Percentiles rank a stretch among this genome's conserved stretches.
These are phyloP conservation scores for Exocentrus adspersus DNA, from an alignment of 2,888 invertebrate species.

Conservation along the genomic window DNA sequence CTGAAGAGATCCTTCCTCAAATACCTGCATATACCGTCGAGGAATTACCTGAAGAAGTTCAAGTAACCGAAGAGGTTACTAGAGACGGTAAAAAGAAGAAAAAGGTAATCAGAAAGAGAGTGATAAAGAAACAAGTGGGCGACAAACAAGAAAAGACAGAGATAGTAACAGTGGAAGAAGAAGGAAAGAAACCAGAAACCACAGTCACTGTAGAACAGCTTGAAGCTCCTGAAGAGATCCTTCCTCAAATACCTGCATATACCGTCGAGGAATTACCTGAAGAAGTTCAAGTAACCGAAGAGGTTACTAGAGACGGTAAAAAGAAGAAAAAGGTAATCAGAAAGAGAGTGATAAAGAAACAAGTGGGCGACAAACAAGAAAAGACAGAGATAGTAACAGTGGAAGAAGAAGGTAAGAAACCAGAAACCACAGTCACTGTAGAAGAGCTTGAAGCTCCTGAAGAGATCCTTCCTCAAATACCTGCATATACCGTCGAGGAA, in stretches of 20 bases:
- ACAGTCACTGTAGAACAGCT: conserved; percentile 50
- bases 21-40: conserved; percentile 38
- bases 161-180: conserved; percentile 60
- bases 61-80: conserved; percentile 55
- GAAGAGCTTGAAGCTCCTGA: no score
- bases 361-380: conserved; percentile 57
- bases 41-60: conserved; percentile 47
- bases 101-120: conserved; percentile 58
- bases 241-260: conserved; percentile 38
- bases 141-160: conserved; percentile 58
- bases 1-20: conserved; percentile 33
- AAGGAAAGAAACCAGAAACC: conserved; percentile 53
- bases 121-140: conserved; percentile 60
- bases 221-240: conserved; percentile 43
- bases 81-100: conserved; percentile 55
- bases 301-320: conserved; percentile 48
- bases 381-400: conserved; percentile 59
- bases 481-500: conserved; percentile 53
- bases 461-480: no score
- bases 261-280: conserved; percentile 50
- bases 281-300: conserved; percentile 47
- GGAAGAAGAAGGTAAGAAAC: conserved; percentile 49
- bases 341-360: conserved; percentile 62
- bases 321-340: conserved; percentile 39
- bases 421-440: conserved; percentile 55